Conservation (phyloP, 2,888 invertebrate species). For the Platynereis dumerilii region DNA sequence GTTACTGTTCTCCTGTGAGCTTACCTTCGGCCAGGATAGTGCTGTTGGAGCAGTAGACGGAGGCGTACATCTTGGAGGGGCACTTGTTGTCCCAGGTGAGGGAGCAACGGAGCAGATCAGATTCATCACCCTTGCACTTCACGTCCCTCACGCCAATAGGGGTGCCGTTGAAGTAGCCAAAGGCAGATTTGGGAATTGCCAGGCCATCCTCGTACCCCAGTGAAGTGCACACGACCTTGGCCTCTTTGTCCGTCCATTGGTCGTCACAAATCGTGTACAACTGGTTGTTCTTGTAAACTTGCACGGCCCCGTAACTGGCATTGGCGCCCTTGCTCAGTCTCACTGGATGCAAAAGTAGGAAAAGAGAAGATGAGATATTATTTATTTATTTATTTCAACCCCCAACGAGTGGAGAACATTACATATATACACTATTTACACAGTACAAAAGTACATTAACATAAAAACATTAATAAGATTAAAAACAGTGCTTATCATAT, state of each 20-base stretch:
- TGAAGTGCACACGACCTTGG: constrained; percentile 13
- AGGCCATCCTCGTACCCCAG: constrained; percentile 8
- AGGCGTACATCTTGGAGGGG: constrained; percentile 6
- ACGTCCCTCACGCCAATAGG: neutral
- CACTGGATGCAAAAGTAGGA: constrained; percentile 12
- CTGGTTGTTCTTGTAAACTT: neutral
- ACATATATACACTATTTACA: too few relatives aligned
- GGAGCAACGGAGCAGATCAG: constrained; percentile 2
- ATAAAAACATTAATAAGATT: too few relatives aligned
- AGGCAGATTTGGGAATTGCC: constrained; percentile 14
- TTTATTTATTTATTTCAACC: too few relatives aligned
- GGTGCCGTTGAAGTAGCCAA: neutral
- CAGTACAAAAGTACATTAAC: too few relatives aligned
- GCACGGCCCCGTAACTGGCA: constrained; percentile 15
- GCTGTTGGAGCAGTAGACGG: constrained; percentile 18
- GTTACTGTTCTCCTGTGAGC: too few relatives aligned
- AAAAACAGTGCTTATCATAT: too few relatives aligned
- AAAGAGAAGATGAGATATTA: too few relatives aligned
- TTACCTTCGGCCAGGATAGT: constrained; percentile 7
- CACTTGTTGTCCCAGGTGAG: neutral
- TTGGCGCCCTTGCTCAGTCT: constrained; percentile 4
- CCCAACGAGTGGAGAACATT: too few relatives aligned
- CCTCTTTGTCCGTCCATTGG: neutral
- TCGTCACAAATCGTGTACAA: constrained; percentile 14
- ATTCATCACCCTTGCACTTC: constrained; percentile 19